Evolutionary conservation across 2,113 vertebrate genomes (phyloP), one percentile per base, ranked within the genome.

Genomic region (Phyllopteryx taeniolatus): DNA sequence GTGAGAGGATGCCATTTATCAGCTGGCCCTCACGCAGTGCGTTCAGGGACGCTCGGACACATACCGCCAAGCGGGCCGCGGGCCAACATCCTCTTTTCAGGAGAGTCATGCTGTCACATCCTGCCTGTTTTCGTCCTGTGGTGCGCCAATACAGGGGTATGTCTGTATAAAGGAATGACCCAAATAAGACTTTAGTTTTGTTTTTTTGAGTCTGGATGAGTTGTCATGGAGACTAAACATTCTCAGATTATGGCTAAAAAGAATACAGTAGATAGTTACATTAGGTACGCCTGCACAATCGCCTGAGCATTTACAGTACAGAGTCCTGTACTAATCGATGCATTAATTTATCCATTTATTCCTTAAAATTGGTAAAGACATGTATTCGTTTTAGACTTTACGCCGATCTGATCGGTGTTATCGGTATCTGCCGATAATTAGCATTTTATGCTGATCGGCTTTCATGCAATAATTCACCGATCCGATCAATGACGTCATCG

Each of bases 31-130:
- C 27, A 19, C 20, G 12, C 68, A 49, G 31, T 71, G 74, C 49
- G 19, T 84, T 79, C 66, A 77, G 54, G 71, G 67, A 70, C 51
- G 47, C 57, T 73, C 53, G 73, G 67, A 69, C n/a, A 47, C 11
- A 35, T 43, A 67, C 73, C n/a, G 57, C 61, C 60, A 20, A 53
- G 22, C 35, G 5, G 20, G 8, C 53, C 53, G 22, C 14, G 8
- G 27, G 8, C 53, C 59, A 65, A 33, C 27, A 43, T 79, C 22
- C 27, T 47, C 54, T 79, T 73, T 59, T 49, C 31, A 6, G 46
- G 35, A 60, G 72, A 69, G 54, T 44, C n/a, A 7, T 6, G 62
- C 42, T 65, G 20, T 27, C 35, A 12, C 9, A 2, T 39, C 42
- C 22, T 64, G 39, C 42, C 22, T 64, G 20, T 11, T 64, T n/a